Evolutionary conservation across 2,797 vertebrate species (phyloP).

Genomic region (Enteromius treurensis): DNA sequence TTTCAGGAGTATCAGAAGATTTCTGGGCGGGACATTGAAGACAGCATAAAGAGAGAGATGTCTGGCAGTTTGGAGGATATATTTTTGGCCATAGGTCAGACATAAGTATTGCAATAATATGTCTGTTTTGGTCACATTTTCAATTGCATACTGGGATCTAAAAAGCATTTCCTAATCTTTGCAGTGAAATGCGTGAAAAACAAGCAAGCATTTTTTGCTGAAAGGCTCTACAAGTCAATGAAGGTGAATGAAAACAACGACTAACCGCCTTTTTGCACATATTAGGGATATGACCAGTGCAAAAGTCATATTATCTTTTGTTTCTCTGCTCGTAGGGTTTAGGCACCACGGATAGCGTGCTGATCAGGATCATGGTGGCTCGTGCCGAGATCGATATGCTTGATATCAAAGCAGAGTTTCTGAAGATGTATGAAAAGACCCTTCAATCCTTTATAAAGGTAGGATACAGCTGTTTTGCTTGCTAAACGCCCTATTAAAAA

Average conservation of each 20-base stretch:
- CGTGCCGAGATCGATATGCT: constrained; percentile 93
- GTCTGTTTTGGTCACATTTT: not conserved
- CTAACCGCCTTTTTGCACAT: not conserved
- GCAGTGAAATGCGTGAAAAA: constrained; percentile 88
- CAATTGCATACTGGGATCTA: not conserved
- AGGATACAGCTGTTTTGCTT: constrained; percentile 42
- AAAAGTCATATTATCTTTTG: not conserved
- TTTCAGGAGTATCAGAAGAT: constrained; percentile 90
- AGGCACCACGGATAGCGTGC: constrained; percentile 90
- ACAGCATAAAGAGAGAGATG: constrained; percentile 97
- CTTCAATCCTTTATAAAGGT: constrained; percentile 98
- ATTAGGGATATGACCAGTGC: too few relatives aligned
- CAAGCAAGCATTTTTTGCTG: constrained; percentile 90
- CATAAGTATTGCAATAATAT: not conserved
- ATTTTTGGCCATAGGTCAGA: constrained; percentile 91
- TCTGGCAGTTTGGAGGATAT: constrained; percentile 89
- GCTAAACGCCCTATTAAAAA: not conserved
- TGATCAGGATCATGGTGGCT: constrained; percentile 93
- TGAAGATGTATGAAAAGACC: constrained; percentile 89
- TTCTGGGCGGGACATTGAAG: constrained; percentile 88
- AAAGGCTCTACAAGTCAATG: constrained; percentile 95
- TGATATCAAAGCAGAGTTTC: constrained; percentile 89
- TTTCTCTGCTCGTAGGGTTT: constrained; percentile 78
- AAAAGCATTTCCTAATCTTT: constrained; percentile 47
- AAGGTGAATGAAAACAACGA: constrained; percentile 81